Evolutionary conservation across 2,797 vertebrate genomes (phyloP).

Genomic region (Karalla daura): DNA sequence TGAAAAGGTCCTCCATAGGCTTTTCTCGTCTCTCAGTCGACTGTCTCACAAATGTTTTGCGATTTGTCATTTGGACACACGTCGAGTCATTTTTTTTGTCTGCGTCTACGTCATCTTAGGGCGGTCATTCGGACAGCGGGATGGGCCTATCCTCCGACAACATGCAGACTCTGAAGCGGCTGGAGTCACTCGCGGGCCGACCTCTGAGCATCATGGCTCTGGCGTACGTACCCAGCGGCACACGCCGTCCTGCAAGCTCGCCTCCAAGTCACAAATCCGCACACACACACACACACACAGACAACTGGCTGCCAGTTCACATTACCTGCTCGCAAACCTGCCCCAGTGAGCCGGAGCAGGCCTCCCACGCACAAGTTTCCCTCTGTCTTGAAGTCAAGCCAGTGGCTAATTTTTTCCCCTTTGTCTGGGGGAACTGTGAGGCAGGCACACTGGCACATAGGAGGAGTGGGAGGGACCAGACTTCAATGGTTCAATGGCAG

Average conservation of each 20-base stretch:
- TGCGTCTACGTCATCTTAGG: slow-evolving; percentile 73
- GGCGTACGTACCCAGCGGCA: slow-evolving; percentile 84
- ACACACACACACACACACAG: slow-evolving; percentile 25
- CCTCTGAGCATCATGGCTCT: slow-evolving; percentile 92
- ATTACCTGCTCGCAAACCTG: slow-evolving; percentile 74
- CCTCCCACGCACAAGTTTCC: slow-evolving; percentile 46
- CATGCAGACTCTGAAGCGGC: slow-evolving; percentile 87
- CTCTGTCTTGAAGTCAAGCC: slow-evolving; percentile 53
- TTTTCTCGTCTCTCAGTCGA: too few relatives aligned
- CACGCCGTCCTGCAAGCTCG: slow-evolving; percentile 2
- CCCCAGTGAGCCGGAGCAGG: slow-evolving; percentile 75
- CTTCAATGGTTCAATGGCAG: slow-evolving; percentile 76
- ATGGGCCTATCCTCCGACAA: slow-evolving; percentile 91
- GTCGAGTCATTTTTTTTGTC: slow-evolving; percentile 10
- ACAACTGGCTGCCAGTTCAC: slow-evolving; percentile 8
- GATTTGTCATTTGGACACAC: too few relatives aligned
- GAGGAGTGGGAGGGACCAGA: slow-evolving; percentile 59
- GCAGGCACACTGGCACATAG: slow-evolving; percentile 65
- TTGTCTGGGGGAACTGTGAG: slow-evolving; percentile 64
- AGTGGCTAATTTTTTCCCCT: slow-evolving; percentile 65
- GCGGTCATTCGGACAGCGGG: slow-evolving; percentile 89
- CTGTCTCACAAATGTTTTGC: too few relatives aligned
- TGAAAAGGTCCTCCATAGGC: too few relatives aligned
- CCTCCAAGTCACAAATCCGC: slow-evolving; percentile 34
- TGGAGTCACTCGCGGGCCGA: slow-evolving; percentile 87